Percentiles rank a stretch among this genome's conserved stretches.
phyloP scores from a whole-genome alignment of 2,797 vertebrate species.

The Tapera naevia region DNA sequence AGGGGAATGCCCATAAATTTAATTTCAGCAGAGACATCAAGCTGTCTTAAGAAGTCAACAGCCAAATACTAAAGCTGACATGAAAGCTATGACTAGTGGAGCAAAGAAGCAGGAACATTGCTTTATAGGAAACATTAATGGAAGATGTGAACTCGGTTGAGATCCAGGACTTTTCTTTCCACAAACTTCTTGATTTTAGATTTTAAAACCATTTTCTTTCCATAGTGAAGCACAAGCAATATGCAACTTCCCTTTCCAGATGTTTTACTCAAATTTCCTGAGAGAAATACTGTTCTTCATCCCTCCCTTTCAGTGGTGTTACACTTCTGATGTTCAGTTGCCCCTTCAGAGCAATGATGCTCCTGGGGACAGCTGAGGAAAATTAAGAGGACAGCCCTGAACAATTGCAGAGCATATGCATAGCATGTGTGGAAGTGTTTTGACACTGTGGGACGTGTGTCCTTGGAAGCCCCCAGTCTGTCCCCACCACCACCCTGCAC shows the following conservation, averaged over 20 bases:
- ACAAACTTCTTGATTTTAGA: neutral
- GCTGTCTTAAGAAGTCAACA: neutral
- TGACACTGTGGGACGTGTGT: neutral
- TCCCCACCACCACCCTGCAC: neutral
- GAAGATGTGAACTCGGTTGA: neutral
- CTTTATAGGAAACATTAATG: neutral
- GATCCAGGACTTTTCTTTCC: neutral
- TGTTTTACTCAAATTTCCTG: neutral
- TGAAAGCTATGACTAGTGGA: neutral
- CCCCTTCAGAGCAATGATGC: neutral
- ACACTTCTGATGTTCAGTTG: neutral
- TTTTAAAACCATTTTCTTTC: neutral
- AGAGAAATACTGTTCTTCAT: neutral
- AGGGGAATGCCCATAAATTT: neutral
- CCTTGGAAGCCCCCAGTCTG: neutral
- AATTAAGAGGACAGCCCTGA: neutral
- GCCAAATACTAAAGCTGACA: neutral
- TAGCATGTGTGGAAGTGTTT: neutral
- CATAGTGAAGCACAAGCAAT: neutral
- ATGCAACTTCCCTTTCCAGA: neutral
- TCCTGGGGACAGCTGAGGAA: conserved; percentile 22
- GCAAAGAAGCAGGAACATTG: neutral
- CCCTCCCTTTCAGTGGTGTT: neutral
- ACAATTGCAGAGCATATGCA: conserved; percentile 8
- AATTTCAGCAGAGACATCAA: neutral